Evolutionary conservation across 2,888 invertebrate genomes (phyloP).

Genomic region (Drosophila prostipennis): DNA sequence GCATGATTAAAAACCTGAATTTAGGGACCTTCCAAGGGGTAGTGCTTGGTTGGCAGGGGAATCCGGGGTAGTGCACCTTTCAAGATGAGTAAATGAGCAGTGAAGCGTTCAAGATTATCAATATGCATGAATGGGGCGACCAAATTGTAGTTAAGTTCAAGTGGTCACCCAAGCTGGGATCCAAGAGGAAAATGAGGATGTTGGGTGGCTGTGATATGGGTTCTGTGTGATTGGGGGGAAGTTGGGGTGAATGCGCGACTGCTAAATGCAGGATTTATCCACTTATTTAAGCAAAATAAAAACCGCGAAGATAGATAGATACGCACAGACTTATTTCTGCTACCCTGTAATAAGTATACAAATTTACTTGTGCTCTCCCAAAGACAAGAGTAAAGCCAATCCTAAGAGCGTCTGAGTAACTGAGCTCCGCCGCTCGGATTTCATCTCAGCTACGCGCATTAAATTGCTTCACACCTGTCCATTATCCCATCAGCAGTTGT

Average conservation of each 20-base stretch:
- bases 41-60: not conserved
- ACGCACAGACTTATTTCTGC: slow-evolving; percentile 4
- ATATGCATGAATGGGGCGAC: slow-evolving; percentile 64
- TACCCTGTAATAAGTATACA: not conserved
- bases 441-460: not conserved
- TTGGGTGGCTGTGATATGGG: slow-evolving; percentile 2
- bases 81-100: slow-evolving; percentile 79
- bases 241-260: not conserved
- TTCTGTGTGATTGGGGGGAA: slow-evolving; percentile 3
- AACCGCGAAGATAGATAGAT: slow-evolving; percentile 49
- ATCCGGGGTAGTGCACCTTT: slow-evolving; percentile 58
- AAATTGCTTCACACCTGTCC: slow-evolving; percentile 10
- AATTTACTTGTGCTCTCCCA: no score
- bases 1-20: slow-evolving; percentile 71
- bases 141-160: slow-evolving; percentile 67
- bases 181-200: not conserved
- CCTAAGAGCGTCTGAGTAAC: not conserved
- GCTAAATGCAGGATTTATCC: slow-evolving; percentile 58
- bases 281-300: slow-evolving; percentile 45
- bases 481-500: slow-evolving; percentile 13
- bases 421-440: not conserved
- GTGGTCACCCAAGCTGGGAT: slow-evolving; percentile 17
- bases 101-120: slow-evolving; percentile 81
- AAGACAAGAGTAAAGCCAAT: not conserved
- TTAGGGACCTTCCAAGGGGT: slow-evolving; percentile 9